phyloP scores from a whole-genome alignment of 2,113 vertebrate species.

The Ochotona curzoniae region DNA sequence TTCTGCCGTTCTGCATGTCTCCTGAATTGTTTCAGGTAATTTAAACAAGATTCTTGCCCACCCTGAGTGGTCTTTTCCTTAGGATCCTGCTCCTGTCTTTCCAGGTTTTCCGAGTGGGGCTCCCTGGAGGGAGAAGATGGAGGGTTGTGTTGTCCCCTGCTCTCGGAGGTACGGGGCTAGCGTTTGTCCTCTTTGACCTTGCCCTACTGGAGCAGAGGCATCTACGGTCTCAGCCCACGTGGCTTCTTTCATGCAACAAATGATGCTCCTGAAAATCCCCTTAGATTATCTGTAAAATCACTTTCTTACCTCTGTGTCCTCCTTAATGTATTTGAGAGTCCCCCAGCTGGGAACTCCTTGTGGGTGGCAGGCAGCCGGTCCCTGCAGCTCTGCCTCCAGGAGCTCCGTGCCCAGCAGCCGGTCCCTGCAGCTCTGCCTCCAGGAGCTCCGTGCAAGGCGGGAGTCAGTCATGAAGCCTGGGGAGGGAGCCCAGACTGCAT shows the following conservation, averaged over 20 bases:
- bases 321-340: too few relatives aligned
- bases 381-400: too few relatives aligned
- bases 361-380: too few relatives aligned
- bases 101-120: neutral
- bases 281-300: neutral
- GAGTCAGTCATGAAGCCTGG: too few relatives aligned
- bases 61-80: constrained; percentile 22
- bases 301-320: too few relatives aligned
- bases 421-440: too few relatives aligned
- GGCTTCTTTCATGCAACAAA: neutral
- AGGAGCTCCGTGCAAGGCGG: too few relatives aligned
- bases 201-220: neutral
- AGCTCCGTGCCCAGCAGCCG: too few relatives aligned
- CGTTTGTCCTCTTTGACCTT: neutral
- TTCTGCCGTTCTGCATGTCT: too few relatives aligned
- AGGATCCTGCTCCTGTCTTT: constrained; percentile 19
- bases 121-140: neutral
- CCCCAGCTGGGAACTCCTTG: too few relatives aligned
- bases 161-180: neutral
- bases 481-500: too few relatives aligned
- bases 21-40: constrained; percentile 23
- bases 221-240: neutral
- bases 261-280: neutral
- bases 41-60: neutral
- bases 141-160: neutral